Conservation (phyloP, 1,140 invertebrate species). For the Atta cephalotes region DNA sequence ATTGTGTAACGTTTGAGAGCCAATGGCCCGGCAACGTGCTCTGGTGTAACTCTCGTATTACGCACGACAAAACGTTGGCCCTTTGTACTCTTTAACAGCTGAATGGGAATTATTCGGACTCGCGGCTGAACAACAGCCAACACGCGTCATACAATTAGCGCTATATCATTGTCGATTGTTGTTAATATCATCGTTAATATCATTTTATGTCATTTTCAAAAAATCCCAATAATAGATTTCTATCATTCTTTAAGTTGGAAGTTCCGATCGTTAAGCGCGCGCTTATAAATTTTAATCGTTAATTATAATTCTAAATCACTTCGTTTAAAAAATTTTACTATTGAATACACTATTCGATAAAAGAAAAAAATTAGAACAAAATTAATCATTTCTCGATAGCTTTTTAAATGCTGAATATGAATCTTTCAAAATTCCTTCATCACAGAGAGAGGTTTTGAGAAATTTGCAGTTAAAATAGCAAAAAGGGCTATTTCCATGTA, state of each 20-base stretch:
- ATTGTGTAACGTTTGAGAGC: conserved; percentile 58
- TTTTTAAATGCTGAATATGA: no score
- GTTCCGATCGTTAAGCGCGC: neutral
- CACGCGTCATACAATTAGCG: conserved; percentile 13
- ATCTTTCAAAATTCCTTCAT: no score
- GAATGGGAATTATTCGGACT: conserved; percentile 45
- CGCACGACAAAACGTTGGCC: conserved; percentile 45
- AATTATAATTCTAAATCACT: neutral
- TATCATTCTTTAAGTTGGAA: neutral
- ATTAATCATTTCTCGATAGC: no score
- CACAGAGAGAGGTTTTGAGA: no score
- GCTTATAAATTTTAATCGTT: neutral
- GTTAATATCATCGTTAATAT: neutral
- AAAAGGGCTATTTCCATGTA: no score
- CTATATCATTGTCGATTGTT: conserved; percentile 11
- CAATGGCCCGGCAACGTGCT: conserved; percentile 47
- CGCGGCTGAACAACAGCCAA: neutral
- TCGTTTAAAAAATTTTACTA: neutral
- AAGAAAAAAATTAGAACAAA: no score
- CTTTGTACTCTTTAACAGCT: conserved; percentile 40
- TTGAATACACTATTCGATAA: neutral
- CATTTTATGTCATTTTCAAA: neutral
- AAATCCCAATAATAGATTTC: neutral
- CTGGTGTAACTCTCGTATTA: conserved; percentile 27
- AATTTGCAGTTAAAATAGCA: no score